A percentile compares a stretch with the other conserved stretches of the same genome.
These are phyloP conservation scores for Indicator maculatus DNA, from an alignment of 2,113 vertebrate genomes.

Conservation along the genomic window DNA sequence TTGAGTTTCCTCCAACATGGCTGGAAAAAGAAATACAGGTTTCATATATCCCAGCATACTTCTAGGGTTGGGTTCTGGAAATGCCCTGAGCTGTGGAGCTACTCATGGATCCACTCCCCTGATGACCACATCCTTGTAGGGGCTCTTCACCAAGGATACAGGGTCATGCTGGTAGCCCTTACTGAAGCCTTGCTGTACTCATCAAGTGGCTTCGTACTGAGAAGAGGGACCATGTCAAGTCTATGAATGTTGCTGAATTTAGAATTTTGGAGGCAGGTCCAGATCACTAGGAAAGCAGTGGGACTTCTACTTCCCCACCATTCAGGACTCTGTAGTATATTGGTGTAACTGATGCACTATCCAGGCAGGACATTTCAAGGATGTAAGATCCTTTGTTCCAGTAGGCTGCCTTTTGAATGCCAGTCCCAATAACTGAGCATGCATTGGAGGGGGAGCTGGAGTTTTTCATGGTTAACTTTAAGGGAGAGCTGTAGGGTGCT, in stretches of 20 bases:
- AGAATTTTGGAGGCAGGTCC: background rate
- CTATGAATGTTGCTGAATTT: rapidly evolving
- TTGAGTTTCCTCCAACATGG: background rate
- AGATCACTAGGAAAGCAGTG: background rate
- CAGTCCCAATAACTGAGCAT: rapidly evolving
- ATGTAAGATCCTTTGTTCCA: background rate
- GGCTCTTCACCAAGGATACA: rapidly evolving
- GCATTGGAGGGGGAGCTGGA: rapidly evolving
- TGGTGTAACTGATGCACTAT: background rate
- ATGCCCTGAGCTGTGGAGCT: background rate
- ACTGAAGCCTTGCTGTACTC: background rate
- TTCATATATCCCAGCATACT: background rate
- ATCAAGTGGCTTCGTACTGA: rapidly evolving
- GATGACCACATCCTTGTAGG: rapidly evolving
- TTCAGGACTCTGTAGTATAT: rapidly evolving
- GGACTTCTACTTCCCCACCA: background rate
- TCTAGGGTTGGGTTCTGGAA: background rate
- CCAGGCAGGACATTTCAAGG: background rate
- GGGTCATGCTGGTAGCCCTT: background rate
- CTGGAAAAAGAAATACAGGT: background rate
- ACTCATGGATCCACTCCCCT: background rate
- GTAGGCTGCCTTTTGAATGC: background rate
- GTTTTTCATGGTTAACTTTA: background rate
- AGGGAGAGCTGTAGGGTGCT: background rate
- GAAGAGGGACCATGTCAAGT: background rate